Evolutionary conservation across 2,797 vertebrate species (phyloP), one percentile per base, ranked within the genome.

Genomic region (Agapornis canus): DNA sequence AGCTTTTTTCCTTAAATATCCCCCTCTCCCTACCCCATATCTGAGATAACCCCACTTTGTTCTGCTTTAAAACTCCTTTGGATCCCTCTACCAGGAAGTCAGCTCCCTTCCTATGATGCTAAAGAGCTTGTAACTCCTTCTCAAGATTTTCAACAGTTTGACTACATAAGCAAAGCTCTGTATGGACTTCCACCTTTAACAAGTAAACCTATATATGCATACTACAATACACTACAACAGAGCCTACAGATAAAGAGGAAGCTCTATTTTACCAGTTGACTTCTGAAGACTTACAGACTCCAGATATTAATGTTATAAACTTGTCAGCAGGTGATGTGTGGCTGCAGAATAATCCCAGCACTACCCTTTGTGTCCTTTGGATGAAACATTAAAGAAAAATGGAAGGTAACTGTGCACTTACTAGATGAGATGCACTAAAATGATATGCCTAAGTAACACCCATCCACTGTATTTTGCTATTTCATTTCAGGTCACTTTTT

Each of bases 311-410:
- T 79, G 76, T 95, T 96, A 89, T 90, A 95, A 96, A 92, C 43
- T 90, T 97, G 89, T 92, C 96, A 95, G 80, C 64, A 96, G 90
- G 86, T 94, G 91, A 73, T 90, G 51, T 91, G 88, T 88, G 54
- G 90, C 82, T 96, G 45, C 71, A 93, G 91, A 95, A 83, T 77
- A 90, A 85, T 90, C 71, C 80, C 78, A 80, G 39, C 29, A 63
- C 81, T 92, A 90, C 18, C 59, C 27, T 20, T 80, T 86, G 40
- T 90, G 76, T 76, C 86, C 69, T 97, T 90, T 91, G 91, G 80
- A 78, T 21, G 72, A 89, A 89, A 90, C 72, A 84, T 54, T 89
- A 90, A 93, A 79, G 59, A 83, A 49, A 69, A 83, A 81, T 45
- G 39, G 35, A 86, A 85, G 61, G 83, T 91, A 94, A 82, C 81